Evolutionary conservation across 2,888 invertebrate genomes (phyloP).

Genomic region (Yponomeuta evonymella): DNA sequence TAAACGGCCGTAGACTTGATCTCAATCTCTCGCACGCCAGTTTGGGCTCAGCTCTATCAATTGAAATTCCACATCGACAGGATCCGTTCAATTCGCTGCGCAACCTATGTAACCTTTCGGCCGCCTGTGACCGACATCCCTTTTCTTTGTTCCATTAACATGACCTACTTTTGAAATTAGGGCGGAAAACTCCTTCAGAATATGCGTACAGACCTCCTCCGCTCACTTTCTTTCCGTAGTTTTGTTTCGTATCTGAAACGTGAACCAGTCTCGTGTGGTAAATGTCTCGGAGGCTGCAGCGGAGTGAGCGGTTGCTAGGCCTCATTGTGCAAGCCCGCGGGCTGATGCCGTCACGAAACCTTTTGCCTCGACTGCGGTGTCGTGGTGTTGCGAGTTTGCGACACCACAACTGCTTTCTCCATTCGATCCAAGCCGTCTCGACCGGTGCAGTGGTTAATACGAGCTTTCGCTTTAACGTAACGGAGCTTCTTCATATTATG

Average conservation of each 20-base stretch:
- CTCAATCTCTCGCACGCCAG: slow-evolving; percentile 46
- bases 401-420: slow-evolving; percentile 60
- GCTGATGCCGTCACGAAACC: slow-evolving; percentile 9
- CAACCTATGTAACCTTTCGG: not conserved
- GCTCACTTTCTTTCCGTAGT: not conserved
- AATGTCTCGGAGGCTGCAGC: not conserved
- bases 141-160: not conserved
- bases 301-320: slow-evolving; percentile 4
- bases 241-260: not conserved
- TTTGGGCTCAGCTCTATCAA: slow-evolving; percentile 4
- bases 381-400: slow-evolving; percentile 35
- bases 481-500: not conserved
- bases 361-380: slow-evolving; percentile 24
- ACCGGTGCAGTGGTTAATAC: slow-evolving; percentile 5
- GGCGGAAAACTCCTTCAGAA: not conserved
- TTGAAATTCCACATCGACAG: not conserved
- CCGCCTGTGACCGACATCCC: slow-evolving; percentile 1
- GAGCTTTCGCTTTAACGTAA: slow-evolving; percentile 2
- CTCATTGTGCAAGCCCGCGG: not conserved
- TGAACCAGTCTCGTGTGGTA: slow-evolving; percentile 5
- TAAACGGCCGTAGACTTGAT: slow-evolving; percentile 69
- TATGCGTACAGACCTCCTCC: not conserved
- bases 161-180: not conserved
- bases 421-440: slow-evolving; percentile 29
- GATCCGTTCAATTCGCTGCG: not conserved